phyloP scores from a whole-genome alignment of 2,797 vertebrate species.

The Lagorchestes hirsutus region DNA sequence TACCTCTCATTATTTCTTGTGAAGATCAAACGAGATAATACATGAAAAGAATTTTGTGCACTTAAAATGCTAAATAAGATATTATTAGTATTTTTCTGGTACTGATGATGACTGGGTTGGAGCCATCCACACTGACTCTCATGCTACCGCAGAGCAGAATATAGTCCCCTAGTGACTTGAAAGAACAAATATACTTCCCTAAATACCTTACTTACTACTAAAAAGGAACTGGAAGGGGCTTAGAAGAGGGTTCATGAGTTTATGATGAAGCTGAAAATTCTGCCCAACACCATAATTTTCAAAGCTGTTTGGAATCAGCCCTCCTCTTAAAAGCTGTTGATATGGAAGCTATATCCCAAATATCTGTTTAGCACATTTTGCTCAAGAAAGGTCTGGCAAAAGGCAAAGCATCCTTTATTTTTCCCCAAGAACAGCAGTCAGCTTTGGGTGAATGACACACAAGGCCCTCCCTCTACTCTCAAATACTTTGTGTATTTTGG shows the following conservation, averaged over 20 bases:
- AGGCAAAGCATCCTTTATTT: neutral
- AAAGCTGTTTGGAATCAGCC: neutral
- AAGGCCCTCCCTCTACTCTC: neutral
- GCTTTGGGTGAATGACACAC: neutral
- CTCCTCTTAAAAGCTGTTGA: neutral
- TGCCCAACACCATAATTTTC: neutral
- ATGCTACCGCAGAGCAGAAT: neutral
- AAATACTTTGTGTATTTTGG: neutral
- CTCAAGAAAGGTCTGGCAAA: conserved; percentile 24
- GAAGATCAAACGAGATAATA: neutral
- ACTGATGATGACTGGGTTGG: neutral
- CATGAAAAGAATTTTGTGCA: neutral
- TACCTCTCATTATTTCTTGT: neutral
- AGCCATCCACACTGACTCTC: neutral
- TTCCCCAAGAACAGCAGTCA: neutral
- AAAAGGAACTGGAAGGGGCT: neutral
- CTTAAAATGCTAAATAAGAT: neutral
- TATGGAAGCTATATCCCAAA: neutral
- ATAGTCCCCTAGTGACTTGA: neutral
- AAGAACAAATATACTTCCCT: conserved; percentile 5
- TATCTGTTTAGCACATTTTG: conserved; percentile 30
- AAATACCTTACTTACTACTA: neutral
- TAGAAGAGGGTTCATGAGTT: conserved; percentile 9
- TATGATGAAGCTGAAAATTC: neutral
- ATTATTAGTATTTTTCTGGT: neutral